phyloP scores from a whole-genome alignment of 2,113 vertebrate genomes.

The Galemys pyrenaicus region DNA sequence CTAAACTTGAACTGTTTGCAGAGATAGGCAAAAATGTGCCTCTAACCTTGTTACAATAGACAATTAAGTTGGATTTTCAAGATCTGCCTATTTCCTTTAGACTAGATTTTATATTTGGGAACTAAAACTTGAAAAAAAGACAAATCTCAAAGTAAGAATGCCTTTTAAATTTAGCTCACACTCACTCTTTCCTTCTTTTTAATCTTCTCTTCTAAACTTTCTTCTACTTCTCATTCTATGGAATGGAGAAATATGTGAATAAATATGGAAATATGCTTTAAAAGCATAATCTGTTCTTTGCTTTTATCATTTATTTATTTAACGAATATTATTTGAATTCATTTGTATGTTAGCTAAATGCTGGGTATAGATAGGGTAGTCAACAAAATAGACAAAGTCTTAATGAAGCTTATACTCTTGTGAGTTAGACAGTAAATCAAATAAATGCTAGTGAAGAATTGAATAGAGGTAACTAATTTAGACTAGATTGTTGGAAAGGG shows the following conservation, averaged over 20 bases:
- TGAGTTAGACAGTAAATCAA: constrained; percentile 42
- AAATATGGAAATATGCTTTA: background rate
- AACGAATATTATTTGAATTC: background rate
- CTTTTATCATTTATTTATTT: background rate
- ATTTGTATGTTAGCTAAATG: background rate
- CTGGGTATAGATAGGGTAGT: background rate
- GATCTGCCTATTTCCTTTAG: background rate
- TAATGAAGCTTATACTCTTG: background rate
- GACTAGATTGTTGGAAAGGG: background rate
- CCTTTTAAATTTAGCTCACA: background rate
- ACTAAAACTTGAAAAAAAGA: background rate
- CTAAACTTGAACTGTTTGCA: background rate
- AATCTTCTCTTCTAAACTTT: background rate
- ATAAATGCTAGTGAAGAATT: constrained; percentile 12
- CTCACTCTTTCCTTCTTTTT: background rate
- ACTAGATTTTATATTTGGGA: constrained; percentile 43
- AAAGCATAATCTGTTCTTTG: constrained; percentile 5
- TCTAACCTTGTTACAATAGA: background rate
- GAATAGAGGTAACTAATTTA: background rate
- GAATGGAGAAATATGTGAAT: background rate
- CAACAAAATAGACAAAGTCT: background rate
- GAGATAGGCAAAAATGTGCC: background rate
- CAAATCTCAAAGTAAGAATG: constrained; percentile 7
- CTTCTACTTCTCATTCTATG: background rate
- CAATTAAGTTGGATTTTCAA: background rate